Evolutionary conservation across 2,113 vertebrate species (phyloP).

Genomic region (Podiceps cristatus): DNA sequence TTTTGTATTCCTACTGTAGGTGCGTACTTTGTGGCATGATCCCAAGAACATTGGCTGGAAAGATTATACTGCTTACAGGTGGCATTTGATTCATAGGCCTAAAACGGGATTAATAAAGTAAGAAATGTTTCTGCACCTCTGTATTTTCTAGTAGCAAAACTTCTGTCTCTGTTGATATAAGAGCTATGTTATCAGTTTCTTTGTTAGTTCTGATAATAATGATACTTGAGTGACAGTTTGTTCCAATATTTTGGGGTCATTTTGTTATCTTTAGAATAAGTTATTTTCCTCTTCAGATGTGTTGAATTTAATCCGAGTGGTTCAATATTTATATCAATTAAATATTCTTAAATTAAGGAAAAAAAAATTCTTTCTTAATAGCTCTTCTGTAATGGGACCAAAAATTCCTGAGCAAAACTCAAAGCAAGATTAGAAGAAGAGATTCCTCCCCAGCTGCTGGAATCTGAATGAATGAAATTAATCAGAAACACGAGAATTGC

Average conservation of each 20-base stretch:
- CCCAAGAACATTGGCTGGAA: constrained; percentile 98
- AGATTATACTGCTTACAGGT: constrained; percentile 97
- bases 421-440: neutral
- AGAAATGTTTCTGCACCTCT: constrained; percentile 6
- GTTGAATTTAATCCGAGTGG: neutral
- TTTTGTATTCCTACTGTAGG: constrained; percentile 75
- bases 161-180: neutral
- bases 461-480: constrained; percentile 52
- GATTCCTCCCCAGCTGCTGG: neutral
- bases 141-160: neutral
- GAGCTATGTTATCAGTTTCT: neutral
- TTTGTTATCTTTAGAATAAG: neutral
- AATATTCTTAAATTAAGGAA: neutral
- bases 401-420: constrained; percentile 18
- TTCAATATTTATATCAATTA: constrained; percentile 13
- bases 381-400: neutral
- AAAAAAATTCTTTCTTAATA: neutral
- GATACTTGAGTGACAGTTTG: neutral
- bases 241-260: neutral
- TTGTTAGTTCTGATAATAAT: neutral
- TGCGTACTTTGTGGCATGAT: constrained; percentile 96
- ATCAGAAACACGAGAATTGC: constrained; percentile 52
- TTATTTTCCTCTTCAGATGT: neutral
- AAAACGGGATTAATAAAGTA: constrained; percentile 97
- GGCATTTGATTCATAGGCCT: constrained; percentile 97